Conservation (phyloP, 2,113 vertebrate genomes). For the Tetraodon nigroviridis region DNA sequence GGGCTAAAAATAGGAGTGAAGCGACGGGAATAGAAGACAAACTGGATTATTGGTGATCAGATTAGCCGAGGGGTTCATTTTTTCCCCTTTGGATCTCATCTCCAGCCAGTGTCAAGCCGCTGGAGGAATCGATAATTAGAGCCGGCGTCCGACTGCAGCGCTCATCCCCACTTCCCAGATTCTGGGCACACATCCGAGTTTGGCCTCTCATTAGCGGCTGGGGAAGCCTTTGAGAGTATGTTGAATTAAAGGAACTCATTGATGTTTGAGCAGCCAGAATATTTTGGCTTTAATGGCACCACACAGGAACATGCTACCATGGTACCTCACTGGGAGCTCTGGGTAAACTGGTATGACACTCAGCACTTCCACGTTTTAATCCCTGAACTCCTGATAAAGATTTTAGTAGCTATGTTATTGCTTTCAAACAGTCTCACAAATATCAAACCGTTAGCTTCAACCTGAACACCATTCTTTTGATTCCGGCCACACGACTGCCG, state of each 20-base stretch:
- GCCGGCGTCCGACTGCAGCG: background rate
- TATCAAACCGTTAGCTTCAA: background rate
- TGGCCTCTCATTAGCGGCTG: background rate
- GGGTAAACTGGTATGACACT: conserved; percentile 51
- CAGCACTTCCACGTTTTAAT: background rate
- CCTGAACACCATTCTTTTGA: background rate
- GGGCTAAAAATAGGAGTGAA: no score
- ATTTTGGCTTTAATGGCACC: conserved; percentile 53
- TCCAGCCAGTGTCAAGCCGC: conserved; percentile 9
- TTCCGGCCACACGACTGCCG: background rate
- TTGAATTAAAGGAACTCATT: conserved; percentile 45
- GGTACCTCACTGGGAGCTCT: conserved; percentile 16
- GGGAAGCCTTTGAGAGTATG: conserved; percentile 3
- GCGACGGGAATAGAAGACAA: no score
- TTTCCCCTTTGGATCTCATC: conserved; percentile 8
- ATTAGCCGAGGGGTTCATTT: background rate
- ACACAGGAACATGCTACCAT: conserved; percentile 41
- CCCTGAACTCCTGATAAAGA: no score
- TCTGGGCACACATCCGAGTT: conserved; percentile 12
- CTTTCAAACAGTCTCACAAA: no score
- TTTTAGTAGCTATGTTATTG: no score
- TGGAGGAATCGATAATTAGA: conserved; percentile 26
- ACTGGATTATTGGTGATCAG: background rate
- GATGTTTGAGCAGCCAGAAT: conserved; percentile 33
- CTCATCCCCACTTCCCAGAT: conserved; percentile 3